Base-by-base conservation (phyloP, 2,113 vertebrate genomes). In the Todiramphus chloris region DNA sequence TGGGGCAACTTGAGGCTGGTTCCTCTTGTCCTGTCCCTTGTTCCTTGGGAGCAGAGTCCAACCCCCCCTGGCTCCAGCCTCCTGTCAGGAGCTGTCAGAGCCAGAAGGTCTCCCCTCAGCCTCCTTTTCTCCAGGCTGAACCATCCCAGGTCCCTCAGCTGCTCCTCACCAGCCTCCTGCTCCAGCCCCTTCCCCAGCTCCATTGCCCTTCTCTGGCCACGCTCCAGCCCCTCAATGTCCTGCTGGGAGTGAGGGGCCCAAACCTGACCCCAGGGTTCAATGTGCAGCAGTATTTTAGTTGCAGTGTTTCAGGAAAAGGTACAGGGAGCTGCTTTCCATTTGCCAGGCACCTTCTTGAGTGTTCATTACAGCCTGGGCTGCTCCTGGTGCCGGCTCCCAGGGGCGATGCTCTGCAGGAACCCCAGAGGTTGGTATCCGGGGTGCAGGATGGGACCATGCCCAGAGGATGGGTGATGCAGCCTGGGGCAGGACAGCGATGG, bases 401-500 rank as follows among this genome's bases (percentile, higher is more conserved):
- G 25, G 30, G 28, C 3, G 66, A 56, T 37, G 81, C 24, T 17
- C 74, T 56, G 69, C 28, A 33, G 50, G 2, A 3, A 43, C 51
- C 5, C 6, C 50, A 5, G 11, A 5, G 48, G 48, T 3, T 9
- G 39, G 62, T 89, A 39, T 51, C 24, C 58, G 16, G 46, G 28
- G 33, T 10, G 16, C 9, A 5, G 56, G 35, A 50, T 64, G 37
- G 39, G 39, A 44, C 35, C 17, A 0, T 41, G 43, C 17, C 28
- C 13, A 0, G 0, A 0, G 2, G 24, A 1, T 14, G 53, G 51
- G 77, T 17, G 35, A 1, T 0, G 0, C 58, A 50, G 70, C 33
- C 69, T 46, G 35, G 62, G 41, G 10, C 53, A 67, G 27, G 48
- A 23, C 51, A 33, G 43, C 3, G 4, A 3, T 10, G 39, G 77